phyloP scores from a whole-genome alignment of 2,888 invertebrate species.

The Pseudoips prasinana region DNA sequence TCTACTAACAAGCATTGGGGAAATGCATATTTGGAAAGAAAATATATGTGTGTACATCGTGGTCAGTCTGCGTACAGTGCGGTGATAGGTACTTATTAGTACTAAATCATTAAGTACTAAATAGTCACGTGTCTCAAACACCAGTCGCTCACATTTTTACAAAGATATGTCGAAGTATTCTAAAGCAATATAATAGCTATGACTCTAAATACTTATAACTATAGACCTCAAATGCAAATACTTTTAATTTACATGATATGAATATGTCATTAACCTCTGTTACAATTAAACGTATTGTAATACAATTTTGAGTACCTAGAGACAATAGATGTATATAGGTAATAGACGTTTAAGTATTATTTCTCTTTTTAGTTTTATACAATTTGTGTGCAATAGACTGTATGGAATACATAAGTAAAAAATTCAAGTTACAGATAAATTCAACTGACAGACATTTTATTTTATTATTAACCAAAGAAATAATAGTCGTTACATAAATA shows the following conservation, averaged over 20 bases:
- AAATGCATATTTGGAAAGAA: constrained; percentile 73
- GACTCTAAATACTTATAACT: constrained; percentile 79
- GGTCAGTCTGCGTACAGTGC: constrained; percentile 65
- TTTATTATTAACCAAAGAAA: constrained; percentile 17
- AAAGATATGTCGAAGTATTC: constrained; percentile 81
- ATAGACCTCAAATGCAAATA: constrained; percentile 82
- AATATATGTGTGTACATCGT: constrained; percentile 41
- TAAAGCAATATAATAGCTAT: constrained; percentile 80
- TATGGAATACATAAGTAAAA: constrained; percentile 14
- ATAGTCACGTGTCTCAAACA: constrained; percentile 47
- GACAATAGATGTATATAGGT: constrained; percentile 49
- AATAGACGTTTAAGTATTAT: constrained; percentile 32
- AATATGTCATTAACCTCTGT: constrained; percentile 80
- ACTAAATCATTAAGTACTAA: constrained; percentile 39
- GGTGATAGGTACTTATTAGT: constrained; percentile 48
- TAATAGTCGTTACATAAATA: constrained; percentile 8
- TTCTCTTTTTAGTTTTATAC: constrained; percentile 26
- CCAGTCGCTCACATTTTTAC: constrained; percentile 70
- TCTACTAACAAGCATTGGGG: constrained; percentile 59
- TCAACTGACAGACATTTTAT: constrained; percentile 10
- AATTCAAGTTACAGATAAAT: constrained; percentile 8
- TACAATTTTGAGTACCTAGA: constrained; percentile 60
- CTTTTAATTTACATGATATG: constrained; percentile 82
- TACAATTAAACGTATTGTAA: constrained; percentile 58
- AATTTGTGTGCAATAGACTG: constrained; percentile 21